phyloP scores from a whole-genome alignment of 2,888 invertebrate species.

The Drosophila maculinotata region DNA sequence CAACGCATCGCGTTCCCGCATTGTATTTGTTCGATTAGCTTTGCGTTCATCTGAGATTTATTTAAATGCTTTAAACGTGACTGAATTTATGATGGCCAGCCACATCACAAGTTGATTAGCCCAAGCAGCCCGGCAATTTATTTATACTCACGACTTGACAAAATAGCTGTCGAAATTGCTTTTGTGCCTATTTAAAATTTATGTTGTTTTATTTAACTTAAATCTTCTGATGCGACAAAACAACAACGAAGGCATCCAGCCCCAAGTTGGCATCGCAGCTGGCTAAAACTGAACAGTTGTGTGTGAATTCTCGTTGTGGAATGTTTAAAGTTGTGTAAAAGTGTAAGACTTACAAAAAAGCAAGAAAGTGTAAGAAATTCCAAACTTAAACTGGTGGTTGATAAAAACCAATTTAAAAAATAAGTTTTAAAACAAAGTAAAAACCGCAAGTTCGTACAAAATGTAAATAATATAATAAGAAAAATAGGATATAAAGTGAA shows the following conservation, averaged over 20 bases:
- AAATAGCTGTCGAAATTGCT: slow-evolving; percentile 39
- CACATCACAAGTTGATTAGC: slow-evolving; percentile 52
- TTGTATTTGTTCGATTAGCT: slow-evolving; percentile 22
- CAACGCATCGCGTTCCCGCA: slow-evolving; percentile 27
- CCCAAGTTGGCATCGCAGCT: too few relatives aligned
- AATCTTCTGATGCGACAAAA: slow-evolving; percentile 28
- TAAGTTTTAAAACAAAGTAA: neutral
- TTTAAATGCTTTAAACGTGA: slow-evolving; percentile 81
- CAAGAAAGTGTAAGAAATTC: slow-evolving; percentile 12
- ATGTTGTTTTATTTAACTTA: slow-evolving; percentile 67
- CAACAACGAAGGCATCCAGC: slow-evolving; percentile 6
- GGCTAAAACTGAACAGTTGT: slow-evolving; percentile 41
- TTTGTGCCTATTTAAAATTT: slow-evolving; percentile 49
- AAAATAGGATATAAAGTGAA: too few relatives aligned
- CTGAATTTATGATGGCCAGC: slow-evolving; percentile 76
- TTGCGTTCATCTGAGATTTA: slow-evolving; percentile 55
- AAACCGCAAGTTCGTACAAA: too few relatives aligned
- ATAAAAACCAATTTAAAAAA: slow-evolving; percentile 2
- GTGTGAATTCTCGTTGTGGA: slow-evolving; percentile 35
- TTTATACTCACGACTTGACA: slow-evolving; percentile 44
- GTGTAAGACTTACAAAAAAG: neutral
- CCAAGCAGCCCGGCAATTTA: slow-evolving; percentile 54
- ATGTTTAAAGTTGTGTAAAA: slow-evolving; percentile 38
- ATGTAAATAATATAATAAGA: too few relatives aligned
- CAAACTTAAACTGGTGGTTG: slow-evolving; percentile 1